Percentiles rank a stretch among this genome's conserved stretches.
Evolutionary conservation across 2,888 invertebrate species (phyloP).

Genomic region (Heliconius erato): DNA sequence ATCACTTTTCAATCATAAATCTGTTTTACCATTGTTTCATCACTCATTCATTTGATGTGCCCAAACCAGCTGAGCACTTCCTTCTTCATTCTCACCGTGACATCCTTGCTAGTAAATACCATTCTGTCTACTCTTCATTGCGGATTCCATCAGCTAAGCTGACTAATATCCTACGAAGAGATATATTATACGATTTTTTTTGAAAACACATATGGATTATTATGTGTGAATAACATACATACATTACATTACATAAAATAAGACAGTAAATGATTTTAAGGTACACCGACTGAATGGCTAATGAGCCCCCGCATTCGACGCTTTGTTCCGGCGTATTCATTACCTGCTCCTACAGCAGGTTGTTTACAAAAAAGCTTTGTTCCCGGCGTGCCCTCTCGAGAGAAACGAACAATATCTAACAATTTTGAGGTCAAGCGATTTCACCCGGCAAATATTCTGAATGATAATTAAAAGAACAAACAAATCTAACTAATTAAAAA

Average conservation of each 20-base stretch:
- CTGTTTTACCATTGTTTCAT: no score
- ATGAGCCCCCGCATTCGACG: slow-evolving; percentile 74
- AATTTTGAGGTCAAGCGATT: slow-evolving; percentile 79
- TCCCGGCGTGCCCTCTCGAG: slow-evolving; percentile 66
- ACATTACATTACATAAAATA: slow-evolving; percentile 68
- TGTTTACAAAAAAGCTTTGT: slow-evolving; percentile 77
- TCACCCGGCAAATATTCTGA: slow-evolving; percentile 64
- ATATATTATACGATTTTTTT: neutral
- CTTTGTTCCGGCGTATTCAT: slow-evolving; percentile 83
- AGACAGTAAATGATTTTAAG: slow-evolving; percentile 80
- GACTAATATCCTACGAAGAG: no score
- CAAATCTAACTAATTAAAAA: slow-evolving; percentile 50
- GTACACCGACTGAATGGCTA: slow-evolving; percentile 77
- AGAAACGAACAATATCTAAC: slow-evolving; percentile 76
- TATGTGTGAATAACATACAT: slow-evolving; percentile 9
- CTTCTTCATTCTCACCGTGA: no score
- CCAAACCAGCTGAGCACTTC: no score
- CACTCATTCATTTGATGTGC: no score
- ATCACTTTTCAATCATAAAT: no score
- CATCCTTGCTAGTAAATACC: no score
- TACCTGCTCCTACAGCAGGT: slow-evolving; percentile 75
- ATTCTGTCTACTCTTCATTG: no score
- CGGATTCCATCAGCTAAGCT: no score
- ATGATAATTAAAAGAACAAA: slow-evolving; percentile 69
- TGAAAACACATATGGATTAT: neutral